phyloP scores from a whole-genome alignment of 1,140 invertebrate genomes.

The Asbolus verrucosus region DNA sequence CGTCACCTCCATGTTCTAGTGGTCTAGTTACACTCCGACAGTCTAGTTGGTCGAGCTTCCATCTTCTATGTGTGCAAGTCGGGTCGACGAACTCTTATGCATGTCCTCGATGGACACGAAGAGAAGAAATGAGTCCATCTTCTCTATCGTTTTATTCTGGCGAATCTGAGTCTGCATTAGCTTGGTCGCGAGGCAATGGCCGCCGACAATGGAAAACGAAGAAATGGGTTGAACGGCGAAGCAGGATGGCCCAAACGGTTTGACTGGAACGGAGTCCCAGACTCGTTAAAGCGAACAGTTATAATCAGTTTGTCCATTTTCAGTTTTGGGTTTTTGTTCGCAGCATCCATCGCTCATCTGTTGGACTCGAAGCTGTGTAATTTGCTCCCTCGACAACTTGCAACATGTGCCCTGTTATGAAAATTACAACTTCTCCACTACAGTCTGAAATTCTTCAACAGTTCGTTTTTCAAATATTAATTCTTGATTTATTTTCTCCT shows the following conservation, averaged over 20 bases:
- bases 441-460: too few species aligned
- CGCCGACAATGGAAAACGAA: slow-evolving; percentile 1
- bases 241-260: neutral
- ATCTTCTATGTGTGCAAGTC: slow-evolving; percentile 46
- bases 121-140: slow-evolving; percentile 55
- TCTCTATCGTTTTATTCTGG: slow-evolving; percentile 39
- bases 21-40: slow-evolving; percentile 58
- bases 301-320: neutral
- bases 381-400: too few species aligned
- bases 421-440: too few species aligned
- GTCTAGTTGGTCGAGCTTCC: slow-evolving; percentile 52
- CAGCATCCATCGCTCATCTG: too few species aligned
- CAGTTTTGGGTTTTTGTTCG: neutral
- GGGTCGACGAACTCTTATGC: slow-evolving; percentile 55
- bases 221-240: slow-evolving; percentile 4
- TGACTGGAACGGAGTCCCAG: neutral
- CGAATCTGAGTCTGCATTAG: slow-evolving; percentile 20
- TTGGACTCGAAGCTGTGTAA: too few species aligned
- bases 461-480: too few species aligned
- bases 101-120: slow-evolving; percentile 55
- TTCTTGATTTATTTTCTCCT: too few species aligned
- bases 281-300: slow-evolving; percentile 16
- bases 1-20: slow-evolving; percentile 60
- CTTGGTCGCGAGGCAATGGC: neutral
- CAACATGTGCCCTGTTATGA: too few species aligned